Conservation (phyloP, 2,797 vertebrate species). For the Holocentrus rufus region DNA sequence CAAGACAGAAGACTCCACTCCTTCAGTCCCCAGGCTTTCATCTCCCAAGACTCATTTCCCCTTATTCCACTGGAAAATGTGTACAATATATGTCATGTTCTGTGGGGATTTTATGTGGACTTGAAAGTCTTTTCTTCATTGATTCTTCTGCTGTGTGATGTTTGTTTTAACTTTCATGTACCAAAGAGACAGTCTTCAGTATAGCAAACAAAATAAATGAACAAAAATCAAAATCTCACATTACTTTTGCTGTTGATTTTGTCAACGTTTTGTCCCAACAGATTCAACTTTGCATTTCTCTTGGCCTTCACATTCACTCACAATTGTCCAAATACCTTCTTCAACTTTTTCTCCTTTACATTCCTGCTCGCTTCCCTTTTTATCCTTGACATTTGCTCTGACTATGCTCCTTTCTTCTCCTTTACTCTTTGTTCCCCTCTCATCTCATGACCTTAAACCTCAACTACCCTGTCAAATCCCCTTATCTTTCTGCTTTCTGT, state of each 20-base stretch:
- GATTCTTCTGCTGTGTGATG: neutral
- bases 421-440: neutral
- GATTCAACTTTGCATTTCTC: neutral
- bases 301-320: neutral
- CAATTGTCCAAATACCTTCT: neutral
- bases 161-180: neutral
- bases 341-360: neutral
- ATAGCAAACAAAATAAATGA: neutral
- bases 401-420: neutral
- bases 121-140: neutral
- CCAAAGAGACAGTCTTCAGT: too few relatives aligned
- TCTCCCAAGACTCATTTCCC: neutral
- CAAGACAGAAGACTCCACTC: neutral
- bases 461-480: neutral
- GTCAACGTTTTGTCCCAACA: neutral
- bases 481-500: conserved; percentile 20
- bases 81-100: neutral
- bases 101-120: neutral
- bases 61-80: neutral
- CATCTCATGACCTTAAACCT: conserved; percentile 21
- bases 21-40: neutral
- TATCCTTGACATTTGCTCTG: conserved; percentile 11
- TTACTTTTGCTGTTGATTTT: neutral
- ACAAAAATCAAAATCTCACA: neutral
- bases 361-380: neutral